Evolutionary conservation across 2,888 invertebrate species (phyloP).

Genomic region (Trissoscelio sp.): DNA sequence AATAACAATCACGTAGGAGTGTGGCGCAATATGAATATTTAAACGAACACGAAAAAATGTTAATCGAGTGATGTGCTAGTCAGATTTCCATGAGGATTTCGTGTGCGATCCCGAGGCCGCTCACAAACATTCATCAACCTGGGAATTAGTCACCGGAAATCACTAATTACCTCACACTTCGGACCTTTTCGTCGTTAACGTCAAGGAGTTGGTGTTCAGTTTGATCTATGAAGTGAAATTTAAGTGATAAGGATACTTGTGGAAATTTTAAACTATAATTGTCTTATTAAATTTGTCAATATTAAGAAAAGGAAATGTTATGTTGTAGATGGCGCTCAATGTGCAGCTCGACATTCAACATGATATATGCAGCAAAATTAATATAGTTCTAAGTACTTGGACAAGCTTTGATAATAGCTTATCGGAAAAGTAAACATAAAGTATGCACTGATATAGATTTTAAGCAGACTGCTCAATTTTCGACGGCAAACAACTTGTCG

Average conservation of each 20-base stretch:
- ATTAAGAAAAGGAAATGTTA: too few species aligned
- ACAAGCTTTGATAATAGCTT: conserved; percentile 5
- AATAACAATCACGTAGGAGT: conserved; percentile 58
- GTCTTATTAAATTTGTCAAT: too few species aligned
- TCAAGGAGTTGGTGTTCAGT: conserved; percentile 27
- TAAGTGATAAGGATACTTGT: conserved; percentile 29
- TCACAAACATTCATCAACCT: conserved; percentile 19
- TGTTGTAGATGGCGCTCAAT: too few species aligned
- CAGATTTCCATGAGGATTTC: conserved; percentile 17
- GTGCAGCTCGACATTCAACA: too few species aligned
- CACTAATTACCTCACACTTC: conserved; percentile 67
- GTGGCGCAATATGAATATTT: conserved; percentile 60
- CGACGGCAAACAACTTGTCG: conserved; percentile 17
- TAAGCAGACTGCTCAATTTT: conserved; percentile 21
- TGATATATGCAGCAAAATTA: not conserved
- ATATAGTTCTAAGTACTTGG: not conserved
- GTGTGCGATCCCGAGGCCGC: conserved; percentile 33
- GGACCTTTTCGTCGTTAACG: conserved; percentile 52
- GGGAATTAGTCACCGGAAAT: conserved; percentile 68
- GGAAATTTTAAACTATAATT: too few species aligned
- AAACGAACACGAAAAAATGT: conserved; percentile 35
- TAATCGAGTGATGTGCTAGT: conserved; percentile 24
- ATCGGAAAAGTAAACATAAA: conserved; percentile 28
- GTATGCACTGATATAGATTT: conserved; percentile 33
- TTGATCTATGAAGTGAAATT: conserved; percentile 55